Percentiles rank a stretch among this genome's conserved stretches.
Conservation (phyloP, 1,140 invertebrate genomes). For the Drosophila nikananu region DNA sequence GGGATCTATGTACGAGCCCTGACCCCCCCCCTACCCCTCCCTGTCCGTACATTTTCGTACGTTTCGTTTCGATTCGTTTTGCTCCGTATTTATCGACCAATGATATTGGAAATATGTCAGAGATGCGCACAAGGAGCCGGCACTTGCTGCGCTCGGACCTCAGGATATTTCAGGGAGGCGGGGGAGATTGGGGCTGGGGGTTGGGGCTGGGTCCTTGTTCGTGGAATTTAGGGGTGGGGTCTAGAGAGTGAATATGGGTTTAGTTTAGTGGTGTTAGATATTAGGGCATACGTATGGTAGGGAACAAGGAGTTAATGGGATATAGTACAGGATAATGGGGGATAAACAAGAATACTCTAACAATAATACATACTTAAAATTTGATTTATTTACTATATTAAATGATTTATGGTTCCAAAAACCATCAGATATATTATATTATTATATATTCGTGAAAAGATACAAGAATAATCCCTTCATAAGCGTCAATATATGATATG, state of each 20-base stretch:
- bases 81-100: conserved; percentile 85
- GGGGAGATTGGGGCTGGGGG: not conserved
- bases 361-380: not conserved
- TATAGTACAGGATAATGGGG: not conserved
- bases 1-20: conserved; percentile 53
- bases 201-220: not conserved
- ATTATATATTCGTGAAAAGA: not conserved
- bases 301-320: not conserved
- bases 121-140: conserved; percentile 82
- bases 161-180: conserved; percentile 9
- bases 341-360: too few relatives aligned
- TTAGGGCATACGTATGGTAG: not conserved
- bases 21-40: conserved; percentile 9
- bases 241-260: conserved; percentile 4
- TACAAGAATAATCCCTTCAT: not conserved
- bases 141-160: conserved; percentile 66
- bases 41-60: conserved; percentile 56
- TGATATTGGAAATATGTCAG: conserved; percentile 85
- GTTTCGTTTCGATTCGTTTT: conserved; percentile 83
- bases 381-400: not conserved
- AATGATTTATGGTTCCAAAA: not conserved
- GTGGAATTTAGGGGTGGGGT: conserved; percentile 2
- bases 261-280: not conserved
- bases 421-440: too few relatives aligned
- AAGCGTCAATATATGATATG: not conserved